Conservation (phyloP, 2,797 vertebrate species). For the Chelon labrosus region DNA sequence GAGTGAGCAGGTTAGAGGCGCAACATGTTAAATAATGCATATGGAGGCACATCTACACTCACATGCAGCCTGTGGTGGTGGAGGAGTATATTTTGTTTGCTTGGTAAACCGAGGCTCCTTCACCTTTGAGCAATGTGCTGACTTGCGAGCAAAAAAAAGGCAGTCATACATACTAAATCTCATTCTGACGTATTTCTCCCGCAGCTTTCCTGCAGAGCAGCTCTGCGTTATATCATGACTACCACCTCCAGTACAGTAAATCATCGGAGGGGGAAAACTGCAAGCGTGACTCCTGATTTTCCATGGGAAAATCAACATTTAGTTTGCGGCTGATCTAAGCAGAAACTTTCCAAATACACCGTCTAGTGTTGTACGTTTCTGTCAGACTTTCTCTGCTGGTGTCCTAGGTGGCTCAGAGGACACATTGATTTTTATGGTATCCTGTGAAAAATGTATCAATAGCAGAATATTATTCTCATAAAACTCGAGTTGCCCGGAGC, state of each 20-base stretch:
- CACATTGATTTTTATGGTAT: conserved; percentile 31
- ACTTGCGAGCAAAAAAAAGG: conserved; percentile 22
- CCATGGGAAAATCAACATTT: conserved; percentile 42
- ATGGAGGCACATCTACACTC: conserved; percentile 16
- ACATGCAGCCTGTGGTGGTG: conserved; percentile 1
- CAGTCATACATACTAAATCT: conserved; percentile 52
- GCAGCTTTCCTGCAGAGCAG: conserved; percentile 40
- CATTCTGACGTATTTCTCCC: conserved; percentile 38
- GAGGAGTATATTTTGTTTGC: conserved; percentile 18
- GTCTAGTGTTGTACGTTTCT: conserved; percentile 17
- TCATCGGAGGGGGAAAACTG: conserved; percentile 26
- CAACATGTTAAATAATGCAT: conserved; percentile 53
- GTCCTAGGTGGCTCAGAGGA: conserved; percentile 16
- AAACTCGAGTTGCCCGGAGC: conserved; percentile 6
- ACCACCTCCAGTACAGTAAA: conserved; percentile 31
- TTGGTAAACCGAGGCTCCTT: conserved; percentile 45
- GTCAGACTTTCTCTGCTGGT: conserved; percentile 5
- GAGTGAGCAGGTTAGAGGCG: conserved; percentile 93
- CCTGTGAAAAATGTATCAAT: conserved; percentile 36
- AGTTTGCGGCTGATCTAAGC: conserved; percentile 29
- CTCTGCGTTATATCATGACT: conserved; percentile 49
- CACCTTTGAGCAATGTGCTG: conserved; percentile 20
- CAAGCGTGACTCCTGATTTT: conserved; percentile 37
- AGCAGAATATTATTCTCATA: conserved; percentile 26
- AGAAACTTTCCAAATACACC: conserved; percentile 29